Conservation (phyloP, 2,113 vertebrate species). For the Rallus limicola region DNA sequence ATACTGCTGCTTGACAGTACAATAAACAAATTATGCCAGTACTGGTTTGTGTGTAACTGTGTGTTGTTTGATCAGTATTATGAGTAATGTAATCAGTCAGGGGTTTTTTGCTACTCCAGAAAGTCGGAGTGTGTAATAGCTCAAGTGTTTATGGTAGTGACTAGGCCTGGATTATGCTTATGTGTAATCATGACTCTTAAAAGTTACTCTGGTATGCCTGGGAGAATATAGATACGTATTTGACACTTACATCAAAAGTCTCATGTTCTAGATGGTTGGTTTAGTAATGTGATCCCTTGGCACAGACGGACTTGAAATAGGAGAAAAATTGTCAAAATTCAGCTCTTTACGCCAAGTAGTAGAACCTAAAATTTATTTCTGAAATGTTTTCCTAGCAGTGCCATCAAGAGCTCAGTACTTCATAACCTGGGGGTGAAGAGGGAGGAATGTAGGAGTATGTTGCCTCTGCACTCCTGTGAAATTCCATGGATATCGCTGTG, state of each 20-base stretch:
- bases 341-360: background rate
- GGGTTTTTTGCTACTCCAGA: background rate
- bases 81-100: background rate
- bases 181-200: background rate
- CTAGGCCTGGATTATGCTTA: background rate
- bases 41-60: conserved; percentile 55
- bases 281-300: background rate
- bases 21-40: conserved; percentile 75
- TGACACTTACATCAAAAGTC: background rate
- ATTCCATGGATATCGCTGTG: background rate
- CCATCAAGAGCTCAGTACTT: background rate
- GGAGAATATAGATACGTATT: background rate
- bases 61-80: conserved; percentile 13
- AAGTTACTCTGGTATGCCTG: background rate
- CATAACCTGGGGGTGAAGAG: background rate
- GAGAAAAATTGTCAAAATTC: background rate
- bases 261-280: background rate
- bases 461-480: background rate
- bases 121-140: background rate
- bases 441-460: background rate
- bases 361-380: background rate
- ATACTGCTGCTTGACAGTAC: conserved; percentile 69
- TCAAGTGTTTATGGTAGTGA: background rate
- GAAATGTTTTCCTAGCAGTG: background rate
- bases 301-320: background rate